A percentile compares a stretch with the other conserved stretches of the same genome.
These are phyloP conservation scores for Zaprionus bogoriensis DNA, from an alignment of 2,888 invertebrate species.

Conservation along the genomic window DNA sequence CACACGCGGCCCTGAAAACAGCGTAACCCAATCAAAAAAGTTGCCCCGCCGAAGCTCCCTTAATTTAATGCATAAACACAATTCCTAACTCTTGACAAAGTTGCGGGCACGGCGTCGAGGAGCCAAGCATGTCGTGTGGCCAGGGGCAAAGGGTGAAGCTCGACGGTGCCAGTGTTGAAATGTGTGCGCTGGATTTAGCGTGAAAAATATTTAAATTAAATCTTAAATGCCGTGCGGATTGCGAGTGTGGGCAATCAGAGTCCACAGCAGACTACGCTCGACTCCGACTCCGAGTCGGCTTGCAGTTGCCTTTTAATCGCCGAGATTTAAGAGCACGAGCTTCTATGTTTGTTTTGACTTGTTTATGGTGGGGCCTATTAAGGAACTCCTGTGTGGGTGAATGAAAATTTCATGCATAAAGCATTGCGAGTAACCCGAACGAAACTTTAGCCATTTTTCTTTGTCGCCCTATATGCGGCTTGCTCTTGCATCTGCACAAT, in stretches of 20 bases:
- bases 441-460: not conserved
- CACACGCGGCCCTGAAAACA: slow-evolving; percentile 49
- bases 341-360: not conserved
- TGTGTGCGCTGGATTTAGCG: slow-evolving; percentile 34
- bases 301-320: slow-evolving; percentile 4
- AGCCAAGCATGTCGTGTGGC: not conserved
- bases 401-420: not conserved
- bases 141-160: slow-evolving; percentile 13
- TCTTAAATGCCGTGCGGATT: slow-evolving; percentile 48
- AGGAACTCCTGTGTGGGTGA: not conserved
- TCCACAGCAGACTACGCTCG: not conserved
- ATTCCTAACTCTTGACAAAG: slow-evolving; percentile 53
- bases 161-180: slow-evolving; percentile 18
- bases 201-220: slow-evolving; percentile 62
- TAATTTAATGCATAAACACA: slow-evolving; percentile 76
- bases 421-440: too few relatives aligned
- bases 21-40: slow-evolving; percentile 73
- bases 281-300: not conserved
- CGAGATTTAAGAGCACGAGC: not conserved
- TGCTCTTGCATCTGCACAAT: slow-evolving; percentile 4
- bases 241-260: not conserved
- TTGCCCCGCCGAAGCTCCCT: slow-evolving; percentile 47
- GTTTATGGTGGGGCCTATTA: not conserved
- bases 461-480: not conserved
- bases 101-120: slow-evolving; percentile 17